These are phyloP conservation scores for Stenodema calcarata DNA, from an alignment of 2,888 invertebrate species.

Conservation along the genomic window DNA sequence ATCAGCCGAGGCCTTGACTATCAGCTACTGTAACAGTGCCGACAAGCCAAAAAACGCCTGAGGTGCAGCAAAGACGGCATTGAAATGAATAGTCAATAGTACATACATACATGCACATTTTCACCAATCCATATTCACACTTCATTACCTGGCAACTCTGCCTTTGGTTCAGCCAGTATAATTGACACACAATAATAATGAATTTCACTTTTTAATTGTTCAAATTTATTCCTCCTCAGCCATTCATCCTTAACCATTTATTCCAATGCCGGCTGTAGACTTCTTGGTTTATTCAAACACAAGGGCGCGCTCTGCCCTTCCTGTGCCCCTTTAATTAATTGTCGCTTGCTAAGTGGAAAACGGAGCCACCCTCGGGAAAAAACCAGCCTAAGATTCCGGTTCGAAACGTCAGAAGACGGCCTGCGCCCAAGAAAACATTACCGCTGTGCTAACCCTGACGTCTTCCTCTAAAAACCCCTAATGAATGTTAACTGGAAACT, in stretches of 20 bases:
- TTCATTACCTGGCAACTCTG: no score
- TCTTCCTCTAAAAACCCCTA: conserved; percentile 7
- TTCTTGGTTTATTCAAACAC: background rate
- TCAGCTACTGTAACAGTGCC: no score
- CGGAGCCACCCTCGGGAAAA: background rate
- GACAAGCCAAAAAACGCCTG: no score
- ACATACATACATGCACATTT: no score
- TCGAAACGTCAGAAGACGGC: background rate
- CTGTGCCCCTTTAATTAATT: background rate
- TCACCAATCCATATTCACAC: no score
- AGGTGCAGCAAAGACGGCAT: no score
- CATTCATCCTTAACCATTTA: background rate
- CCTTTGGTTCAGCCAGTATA: no score
- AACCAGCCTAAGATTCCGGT: background rate
- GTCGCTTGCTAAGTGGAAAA: background rate
- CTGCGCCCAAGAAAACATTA: background rate
- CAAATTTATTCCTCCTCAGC: background rate
- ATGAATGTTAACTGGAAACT: conserved; percentile 34
- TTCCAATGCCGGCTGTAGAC: background rate
- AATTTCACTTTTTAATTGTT: background rate
- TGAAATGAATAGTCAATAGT: no score
- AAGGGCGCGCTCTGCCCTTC: background rate
- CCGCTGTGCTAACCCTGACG: background rate
- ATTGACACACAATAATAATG: no score
- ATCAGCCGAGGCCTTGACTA: no score